Evolutionary conservation across 2,113 vertebrate species (phyloP).

Genomic region (Aptenodytes patagonicus): DNA sequence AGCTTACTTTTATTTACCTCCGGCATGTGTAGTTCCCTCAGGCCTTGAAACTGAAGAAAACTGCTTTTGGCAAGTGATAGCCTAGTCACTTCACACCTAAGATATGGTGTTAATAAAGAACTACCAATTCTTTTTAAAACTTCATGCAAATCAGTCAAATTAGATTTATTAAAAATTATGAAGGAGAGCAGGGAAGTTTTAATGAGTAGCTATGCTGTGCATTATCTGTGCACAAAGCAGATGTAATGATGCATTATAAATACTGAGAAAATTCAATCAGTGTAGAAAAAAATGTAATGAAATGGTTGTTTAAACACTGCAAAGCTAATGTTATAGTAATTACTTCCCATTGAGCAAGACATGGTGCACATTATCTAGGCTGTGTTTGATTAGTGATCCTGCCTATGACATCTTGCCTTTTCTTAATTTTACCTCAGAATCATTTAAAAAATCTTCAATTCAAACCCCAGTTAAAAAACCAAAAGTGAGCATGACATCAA

Average conservation of each 20-base stretch:
- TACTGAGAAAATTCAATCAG: slow-evolving; percentile 76
- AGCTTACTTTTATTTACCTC: background rate
- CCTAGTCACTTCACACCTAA: slow-evolving; percentile 38
- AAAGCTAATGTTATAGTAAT: slow-evolving; percentile 78
- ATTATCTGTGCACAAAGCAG: slow-evolving; percentile 75
- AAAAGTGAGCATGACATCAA: background rate
- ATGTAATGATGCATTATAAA: slow-evolving; percentile 82
- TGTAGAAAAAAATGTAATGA: slow-evolving; percentile 77
- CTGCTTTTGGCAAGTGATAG: background rate
- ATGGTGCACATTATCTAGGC: slow-evolving; percentile 53
- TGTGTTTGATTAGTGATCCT: slow-evolving; percentile 74
- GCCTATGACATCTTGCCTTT: slow-evolving; percentile 61
- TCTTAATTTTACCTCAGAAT: slow-evolving; percentile 57
- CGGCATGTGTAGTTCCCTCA: background rate
- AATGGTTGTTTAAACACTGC: slow-evolving; percentile 81
- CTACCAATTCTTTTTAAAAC: slow-evolving; percentile 51
- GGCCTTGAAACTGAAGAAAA: background rate
- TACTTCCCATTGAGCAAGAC: slow-evolving; percentile 71
- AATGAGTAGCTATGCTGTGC: slow-evolving; percentile 61
- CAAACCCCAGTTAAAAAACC: slow-evolving; percentile 2
- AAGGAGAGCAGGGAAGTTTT: slow-evolving; percentile 67
- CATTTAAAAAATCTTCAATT: slow-evolving; percentile 37
- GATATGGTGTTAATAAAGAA: slow-evolving; percentile 31
- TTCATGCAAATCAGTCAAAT: slow-evolving; percentile 69
- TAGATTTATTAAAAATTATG: slow-evolving; percentile 73